phyloP scores from a whole-genome alignment of 35 echinoderm and acorn worm species.

The Ophiothrix spiculata region DNA sequence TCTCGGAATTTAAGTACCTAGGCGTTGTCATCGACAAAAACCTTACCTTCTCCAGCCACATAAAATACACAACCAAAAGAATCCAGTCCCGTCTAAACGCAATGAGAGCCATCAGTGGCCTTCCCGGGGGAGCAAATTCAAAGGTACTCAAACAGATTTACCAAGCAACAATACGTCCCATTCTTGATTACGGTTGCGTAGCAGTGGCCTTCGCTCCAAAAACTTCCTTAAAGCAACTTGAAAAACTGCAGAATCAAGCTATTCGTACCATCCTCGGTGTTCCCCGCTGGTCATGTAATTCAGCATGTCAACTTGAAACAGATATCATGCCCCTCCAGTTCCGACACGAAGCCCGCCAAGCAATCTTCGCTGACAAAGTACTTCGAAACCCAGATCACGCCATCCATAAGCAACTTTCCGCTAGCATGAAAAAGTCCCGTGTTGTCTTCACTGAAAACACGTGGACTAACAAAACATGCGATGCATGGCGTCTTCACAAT shows the following conservation, averaged over 20 bases:
- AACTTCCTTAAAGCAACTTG: not conserved
- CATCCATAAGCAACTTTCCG: not conserved
- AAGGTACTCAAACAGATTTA: not conserved
- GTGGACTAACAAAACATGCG: too few relatives aligned
- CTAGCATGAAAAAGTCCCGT: not conserved
- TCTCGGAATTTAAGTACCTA: slow-evolving; percentile 11
- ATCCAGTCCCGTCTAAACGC: slow-evolving; percentile 11
- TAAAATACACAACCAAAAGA: not conserved
- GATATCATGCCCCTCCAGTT: not conserved
- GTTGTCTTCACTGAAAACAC: not conserved
- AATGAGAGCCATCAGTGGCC: slow-evolving; percentile 3
- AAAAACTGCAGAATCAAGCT: slow-evolving; percentile 7
- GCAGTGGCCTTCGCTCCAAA: not conserved
- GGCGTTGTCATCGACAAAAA: not conserved
- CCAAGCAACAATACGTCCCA: not conserved
- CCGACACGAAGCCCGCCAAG: not conserved
- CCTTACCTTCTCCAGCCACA: not conserved
- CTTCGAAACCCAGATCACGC: not conserved
- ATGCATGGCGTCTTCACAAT: too few relatives aligned
- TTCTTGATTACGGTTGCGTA: not conserved
- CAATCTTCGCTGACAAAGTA: not conserved
- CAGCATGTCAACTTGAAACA: not conserved
- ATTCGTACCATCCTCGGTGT: not conserved
- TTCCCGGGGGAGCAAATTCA: slow-evolving; percentile 2
- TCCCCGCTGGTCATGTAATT: not conserved